Conservation (phyloP, 1,140 invertebrate species). For the Trichomalopsis sarcophagae region DNA sequence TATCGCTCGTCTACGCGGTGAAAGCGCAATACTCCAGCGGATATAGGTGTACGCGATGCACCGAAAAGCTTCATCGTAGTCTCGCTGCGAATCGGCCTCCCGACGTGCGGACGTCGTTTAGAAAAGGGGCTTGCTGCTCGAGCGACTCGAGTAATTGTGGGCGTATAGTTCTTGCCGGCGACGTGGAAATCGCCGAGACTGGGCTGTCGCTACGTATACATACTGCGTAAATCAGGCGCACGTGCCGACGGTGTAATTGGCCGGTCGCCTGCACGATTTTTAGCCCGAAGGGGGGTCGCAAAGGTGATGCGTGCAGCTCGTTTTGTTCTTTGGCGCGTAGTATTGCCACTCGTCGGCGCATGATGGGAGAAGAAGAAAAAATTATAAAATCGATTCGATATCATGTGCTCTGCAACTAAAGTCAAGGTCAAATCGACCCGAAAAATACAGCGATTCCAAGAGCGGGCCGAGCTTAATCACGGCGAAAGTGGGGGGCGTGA, state of each 20-base stretch:
- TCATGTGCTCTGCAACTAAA: too few species aligned
- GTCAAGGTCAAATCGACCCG: too few species aligned
- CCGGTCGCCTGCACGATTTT: constrained; percentile 33
- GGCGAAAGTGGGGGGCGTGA: not conserved
- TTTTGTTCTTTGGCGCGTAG: too few species aligned
- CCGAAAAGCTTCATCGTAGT: not conserved
- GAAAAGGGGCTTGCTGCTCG: constrained; percentile 26
- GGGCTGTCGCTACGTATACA: not conserved
- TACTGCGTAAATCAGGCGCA: constrained; percentile 48
- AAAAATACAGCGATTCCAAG: not conserved
- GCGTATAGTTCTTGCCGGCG: constrained; percentile 6
- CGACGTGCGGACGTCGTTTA: constrained; percentile 8
- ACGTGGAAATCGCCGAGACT: constrained; percentile 24
- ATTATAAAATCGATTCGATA: too few species aligned
- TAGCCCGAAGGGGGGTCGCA: not conserved
- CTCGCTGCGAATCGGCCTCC: not conserved
- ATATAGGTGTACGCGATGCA: too few species aligned
- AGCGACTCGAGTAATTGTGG: constrained; percentile 50
- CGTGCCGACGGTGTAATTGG: constrained; percentile 47
- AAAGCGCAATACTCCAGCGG: too few species aligned
- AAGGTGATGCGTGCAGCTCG: too few species aligned
- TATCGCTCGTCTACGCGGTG: too few species aligned
- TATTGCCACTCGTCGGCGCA: too few species aligned
- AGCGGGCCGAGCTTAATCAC: not conserved
- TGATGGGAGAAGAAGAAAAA: too few species aligned